Evolutionary conservation across 2,888 invertebrate genomes (phyloP), one percentile per base, ranked within the genome.

Genomic region (Capitulum mitella): DNA sequence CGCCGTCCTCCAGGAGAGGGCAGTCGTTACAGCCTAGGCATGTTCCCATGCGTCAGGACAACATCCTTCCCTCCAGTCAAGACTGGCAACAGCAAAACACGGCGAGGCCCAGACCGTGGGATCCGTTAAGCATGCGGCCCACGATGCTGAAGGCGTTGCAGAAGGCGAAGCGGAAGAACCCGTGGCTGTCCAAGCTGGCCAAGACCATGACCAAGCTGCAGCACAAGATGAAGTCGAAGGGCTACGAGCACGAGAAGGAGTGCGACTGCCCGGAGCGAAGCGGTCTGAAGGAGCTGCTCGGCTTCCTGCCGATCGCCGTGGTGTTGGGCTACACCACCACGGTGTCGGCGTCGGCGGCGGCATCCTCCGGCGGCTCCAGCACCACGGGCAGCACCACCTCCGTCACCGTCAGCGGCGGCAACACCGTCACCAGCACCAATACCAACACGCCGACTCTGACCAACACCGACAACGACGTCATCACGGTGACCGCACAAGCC

Each of bases 391-490:
- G n/a, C 43, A 75, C 43, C 43, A 75, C 75, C 12, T 32, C 75
- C 43, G 75, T 75, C 43, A 75, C 75, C 46, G 46, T 75, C 46
- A 75, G 3, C 75, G 75, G 75, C n/a, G 75, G 75, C n/a, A 75
- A 75, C 46, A 75, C 75, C n/a, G 75, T 75, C 40, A 75, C 75
- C 75, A 46, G 43, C 46, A 75, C 75, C 75, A 75, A 75, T 46
- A 75, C 75, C 75, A 75, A 75, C 75, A 75, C 40, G 19, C 75
- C 75, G 14, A 43, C 75, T 14, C 43, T 75, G 14, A 75, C 75
- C 75, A 75, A 75, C 46, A 75, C 43, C 43, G 75, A 75, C 46
- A 75, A 75, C 75, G 75, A 75, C 46, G 75, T 75, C n/a, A 75
- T 75, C 75, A 75, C 75, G 3, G 46, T 29, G n/a, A 14, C 75